phyloP scores from a whole-genome alignment of 2,888 invertebrate species.

The Lasioglossum malachurum region DNA sequence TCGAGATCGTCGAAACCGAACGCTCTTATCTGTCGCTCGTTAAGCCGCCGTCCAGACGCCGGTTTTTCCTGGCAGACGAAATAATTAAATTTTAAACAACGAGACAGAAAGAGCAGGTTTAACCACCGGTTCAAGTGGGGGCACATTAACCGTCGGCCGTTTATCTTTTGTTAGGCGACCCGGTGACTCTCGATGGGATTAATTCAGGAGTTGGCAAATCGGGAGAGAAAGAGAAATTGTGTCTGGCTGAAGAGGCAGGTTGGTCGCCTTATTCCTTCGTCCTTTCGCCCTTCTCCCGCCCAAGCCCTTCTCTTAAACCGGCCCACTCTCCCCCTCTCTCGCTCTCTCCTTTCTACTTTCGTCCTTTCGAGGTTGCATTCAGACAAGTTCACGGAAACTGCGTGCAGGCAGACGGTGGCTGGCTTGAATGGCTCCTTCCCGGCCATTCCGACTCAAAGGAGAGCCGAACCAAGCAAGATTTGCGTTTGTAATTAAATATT shows the following conservation, averaged over 20 bases:
- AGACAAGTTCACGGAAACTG: constrained; percentile 59
- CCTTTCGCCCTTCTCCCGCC: not conserved
- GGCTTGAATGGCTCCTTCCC: constrained; percentile 57
- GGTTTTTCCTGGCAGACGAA: constrained; percentile 16
- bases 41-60: not conserved
- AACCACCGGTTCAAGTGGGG: not conserved
- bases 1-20: not conserved
- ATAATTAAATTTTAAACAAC: constrained; percentile 50
- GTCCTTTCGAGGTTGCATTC: constrained; percentile 30
- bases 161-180: constrained; percentile 46
- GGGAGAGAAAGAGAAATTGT: constrained; percentile 67
- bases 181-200: constrained; percentile 55
- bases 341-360: not conserved
- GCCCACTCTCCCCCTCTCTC: not conserved
- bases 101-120: constrained; percentile 19
- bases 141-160: constrained; percentile 48
- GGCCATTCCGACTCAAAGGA: constrained; percentile 56
- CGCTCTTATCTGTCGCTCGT: not conserved
- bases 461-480: constrained; percentile 64
- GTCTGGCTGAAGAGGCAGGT: constrained; percentile 37
- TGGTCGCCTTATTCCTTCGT: constrained; percentile 42
- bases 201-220: constrained; percentile 61
- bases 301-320: not conserved
- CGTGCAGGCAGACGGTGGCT: constrained; percentile 62
- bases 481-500: constrained; percentile 76